Base-by-base conservation (phyloP, 1,140 invertebrate genomes). In the Spodoptera litura region DNA sequence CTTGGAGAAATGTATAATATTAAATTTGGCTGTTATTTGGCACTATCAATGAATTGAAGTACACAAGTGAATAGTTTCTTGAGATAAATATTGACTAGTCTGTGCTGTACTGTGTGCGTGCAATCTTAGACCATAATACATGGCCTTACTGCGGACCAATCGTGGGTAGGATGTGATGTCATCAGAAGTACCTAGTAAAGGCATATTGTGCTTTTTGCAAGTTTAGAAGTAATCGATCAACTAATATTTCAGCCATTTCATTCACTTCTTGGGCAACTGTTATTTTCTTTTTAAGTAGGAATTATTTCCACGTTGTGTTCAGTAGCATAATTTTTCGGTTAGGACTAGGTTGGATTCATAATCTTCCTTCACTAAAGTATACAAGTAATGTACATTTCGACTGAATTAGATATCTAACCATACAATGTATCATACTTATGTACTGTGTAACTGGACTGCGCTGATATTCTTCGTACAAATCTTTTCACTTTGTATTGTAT, bases 61-160 rank as follows among this genome's bases (percentile, higher is more conserved):
- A 56, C 20, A 27, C 6, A 73, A 59, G 53, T 44, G 38, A 44
- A 44, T 44, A 44, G 38, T 59, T 25, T 73, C 55, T 58, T 49
- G 53, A 15, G 31, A 44, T 44, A 73, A 73, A 38, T 73, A 20
- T 73, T 25, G 35, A 72, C 70, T 53, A 72, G 53, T 73, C 53
- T 44, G 44, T 71, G 68, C 13, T 49, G 56, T 80, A 70, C 38
- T 81, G 76, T 79, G 56, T 80, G 77, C 35, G 75, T 53, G 44
- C 78, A 62, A 49, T 15, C 77, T 31, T 72, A 70, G 53, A 58
- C 70, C 75, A 61, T 81, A 81, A 38, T 83, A 49, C 73, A 88
- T 80, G 86, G 90, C 91, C 89, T 92, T 92, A 92, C 80, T 83
- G 85, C 83, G 91, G 91, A 93, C 91, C 91, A 93, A 93, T 86